phyloP scores from a whole-genome alignment of 2,113 vertebrate genomes.

The Chaetops frenatus region DNA sequence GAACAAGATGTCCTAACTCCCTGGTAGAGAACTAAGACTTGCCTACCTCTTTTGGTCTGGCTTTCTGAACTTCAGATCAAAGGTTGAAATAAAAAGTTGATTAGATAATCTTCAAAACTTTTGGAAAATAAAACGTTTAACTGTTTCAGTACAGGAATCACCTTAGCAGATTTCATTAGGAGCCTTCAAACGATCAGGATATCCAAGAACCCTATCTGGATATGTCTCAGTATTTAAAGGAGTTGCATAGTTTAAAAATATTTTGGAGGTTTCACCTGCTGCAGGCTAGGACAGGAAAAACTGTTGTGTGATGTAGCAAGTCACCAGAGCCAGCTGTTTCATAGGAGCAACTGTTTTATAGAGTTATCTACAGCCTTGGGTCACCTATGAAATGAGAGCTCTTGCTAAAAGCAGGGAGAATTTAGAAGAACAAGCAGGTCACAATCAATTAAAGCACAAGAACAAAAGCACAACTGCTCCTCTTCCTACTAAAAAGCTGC shows the following conservation, averaged over 20 bases:
- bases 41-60: neutral
- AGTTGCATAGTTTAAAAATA: neutral
- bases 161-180: neutral
- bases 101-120: neutral
- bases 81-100: neutral
- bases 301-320: neutral
- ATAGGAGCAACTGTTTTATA: neutral
- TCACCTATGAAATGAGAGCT: neutral
- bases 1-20: neutral
- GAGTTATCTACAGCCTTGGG: neutral
- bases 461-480: slow-evolving; percentile 15
- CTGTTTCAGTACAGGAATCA: neutral
- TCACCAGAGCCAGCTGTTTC: neutral
- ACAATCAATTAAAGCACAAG: neutral
- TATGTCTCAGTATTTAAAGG: neutral
- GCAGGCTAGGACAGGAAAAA: neutral
- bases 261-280: neutral
- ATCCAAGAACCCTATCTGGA: neutral
- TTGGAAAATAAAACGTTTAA: neutral
- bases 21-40: neutral
- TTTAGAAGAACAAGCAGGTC: neutral
- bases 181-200: neutral
- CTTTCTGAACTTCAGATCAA: neutral
- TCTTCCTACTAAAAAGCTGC: neutral
- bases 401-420: neutral